Evolutionary conservation across 2,113 vertebrate genomes (phyloP), one percentile per base, ranked within the genome.

Genomic region (Egretta garzetta): DNA sequence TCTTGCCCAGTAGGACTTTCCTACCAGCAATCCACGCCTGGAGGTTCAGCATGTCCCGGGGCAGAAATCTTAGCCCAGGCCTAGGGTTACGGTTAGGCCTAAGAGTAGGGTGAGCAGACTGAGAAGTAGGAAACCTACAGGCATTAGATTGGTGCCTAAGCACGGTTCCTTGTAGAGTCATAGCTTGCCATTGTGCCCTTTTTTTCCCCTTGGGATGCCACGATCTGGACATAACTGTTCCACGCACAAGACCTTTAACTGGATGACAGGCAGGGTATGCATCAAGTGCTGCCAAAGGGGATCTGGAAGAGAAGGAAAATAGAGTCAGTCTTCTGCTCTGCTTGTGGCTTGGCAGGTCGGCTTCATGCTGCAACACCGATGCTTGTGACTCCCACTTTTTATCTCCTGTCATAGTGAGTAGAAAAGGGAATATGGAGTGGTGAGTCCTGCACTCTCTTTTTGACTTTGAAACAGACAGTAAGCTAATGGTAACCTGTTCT

Each of bases 11-110:
- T 8, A 20, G 56, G 33, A 74, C 22, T 73, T 15, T 73, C 23
- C 6, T 3, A 2, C 52, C 53, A 19, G n/a, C n/a, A 45, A 0
- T 32, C 13, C 1, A 55, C 6, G 7, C 4, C 8, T 37, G 20
- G 30, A 52, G 32, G 52, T 45, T 53, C 60, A 83, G 23, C 14
- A 10, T n/a, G 30, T 74, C 17, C 12, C 15, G 17, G 73, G 27
- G 20, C 45, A 66, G 35, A 85, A n/a, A 10, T 59, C 53, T 67
- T 41, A 43, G 22, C 19, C 58, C 52, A 80, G 23, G 37, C 45
- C 37, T n/a, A 19, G 22, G n/a, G n/a, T 45, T 92, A 37, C 1
- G 3, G 6, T 45, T 39, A 53, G 30, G 30, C 9, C 18, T 32
- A 43, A 63, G 67, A 39, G 28, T 45, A 49, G 19, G 12, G 14